Base-by-base conservation (phyloP, 2,888 invertebrate species). In the Habrosyne pyritoides region DNA sequence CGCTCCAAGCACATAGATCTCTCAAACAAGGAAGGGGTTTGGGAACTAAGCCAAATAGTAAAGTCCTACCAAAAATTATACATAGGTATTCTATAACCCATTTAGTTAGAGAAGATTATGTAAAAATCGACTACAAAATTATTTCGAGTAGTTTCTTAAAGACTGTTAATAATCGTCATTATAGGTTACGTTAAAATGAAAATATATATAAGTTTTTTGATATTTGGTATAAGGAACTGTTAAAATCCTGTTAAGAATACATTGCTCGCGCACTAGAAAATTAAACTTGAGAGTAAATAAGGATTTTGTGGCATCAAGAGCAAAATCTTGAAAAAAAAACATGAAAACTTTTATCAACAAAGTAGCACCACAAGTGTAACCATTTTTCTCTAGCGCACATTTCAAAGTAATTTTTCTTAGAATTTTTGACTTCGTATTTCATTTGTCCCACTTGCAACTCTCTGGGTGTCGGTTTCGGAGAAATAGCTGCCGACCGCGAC, bases 401-500 rank as follows among this genome's bases (percentile, higher is more conserved):
- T 8, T 6, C 42, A 1, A 42, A 42, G 42, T 21, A 47, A 47
- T 47, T 48, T 48, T 26, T 14, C 22, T 24, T 21, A 6, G 18
- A 63, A 59, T 57, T 56, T 50, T 53, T 53, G 47, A 49, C 36
- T 51, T 62, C 61, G 66, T 68, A 62, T 69, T 53, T 59, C 60
- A 53, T 55, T 53, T 59, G 69, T 62, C 42, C 42, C 18, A 42
- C 42, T 42, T 53, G 60, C 59, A 66, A 67, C 62, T 60, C 57
- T 67, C 61, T 63, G 57, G 63, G 63, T 71, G 71, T 67, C 69
- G 67, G 52, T 61, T 54, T 54, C 59, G 53, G 71, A 77, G 68
- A 72, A 76, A 82, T 77, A 67, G 75, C 63, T 63, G 52, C 61
- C 66, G 65, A 67, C 53, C 63, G 63, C 67, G 73, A 79, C 75